phyloP scores from a whole-genome alignment of 2,113 vertebrate species.

The Murina feae region DNA sequence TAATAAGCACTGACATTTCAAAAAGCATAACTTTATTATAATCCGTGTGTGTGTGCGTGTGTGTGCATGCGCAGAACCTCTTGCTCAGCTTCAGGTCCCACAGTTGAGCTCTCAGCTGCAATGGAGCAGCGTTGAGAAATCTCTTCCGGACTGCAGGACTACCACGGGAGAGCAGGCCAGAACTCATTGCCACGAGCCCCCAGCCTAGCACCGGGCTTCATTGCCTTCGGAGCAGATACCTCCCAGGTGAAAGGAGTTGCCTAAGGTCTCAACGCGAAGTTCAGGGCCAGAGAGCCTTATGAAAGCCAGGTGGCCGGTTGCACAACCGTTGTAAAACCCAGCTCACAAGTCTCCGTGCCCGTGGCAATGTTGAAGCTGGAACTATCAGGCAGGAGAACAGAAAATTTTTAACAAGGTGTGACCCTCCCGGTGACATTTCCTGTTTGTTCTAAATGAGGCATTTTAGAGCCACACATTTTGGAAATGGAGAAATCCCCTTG shows the following conservation, averaged over 20 bases:
- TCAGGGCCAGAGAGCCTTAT: conserved; percentile 21
- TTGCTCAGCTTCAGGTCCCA: not conserved
- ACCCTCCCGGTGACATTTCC: conserved; percentile 29
- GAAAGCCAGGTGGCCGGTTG: conserved; percentile 40
- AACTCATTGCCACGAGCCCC: not conserved
- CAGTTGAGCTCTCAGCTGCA: not conserved
- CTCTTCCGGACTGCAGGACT: not conserved
- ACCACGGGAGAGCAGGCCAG: not conserved
- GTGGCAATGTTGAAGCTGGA: not conserved
- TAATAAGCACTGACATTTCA: not conserved
- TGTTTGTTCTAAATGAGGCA: conserved; percentile 45
- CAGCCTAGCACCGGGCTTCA: not conserved
- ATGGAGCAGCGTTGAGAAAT: not conserved
- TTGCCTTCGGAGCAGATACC: conserved; percentile 17
- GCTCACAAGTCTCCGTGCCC: not conserved
- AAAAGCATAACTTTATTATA: not conserved
- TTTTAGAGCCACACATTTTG: not conserved
- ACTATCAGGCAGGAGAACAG: not conserved
- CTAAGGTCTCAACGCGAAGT: not conserved
- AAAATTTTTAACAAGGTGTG: conserved; percentile 43
- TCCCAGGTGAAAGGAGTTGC: conserved; percentile 40
- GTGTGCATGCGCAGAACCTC: not conserved
- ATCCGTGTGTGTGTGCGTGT: not conserved
- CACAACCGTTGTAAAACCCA: conserved; percentile 37
- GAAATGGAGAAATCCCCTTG: not conserved